Evolutionary conservation across 2,888 invertebrate genomes (phyloP).

Genomic region (Oscheius myriophilus): DNA sequence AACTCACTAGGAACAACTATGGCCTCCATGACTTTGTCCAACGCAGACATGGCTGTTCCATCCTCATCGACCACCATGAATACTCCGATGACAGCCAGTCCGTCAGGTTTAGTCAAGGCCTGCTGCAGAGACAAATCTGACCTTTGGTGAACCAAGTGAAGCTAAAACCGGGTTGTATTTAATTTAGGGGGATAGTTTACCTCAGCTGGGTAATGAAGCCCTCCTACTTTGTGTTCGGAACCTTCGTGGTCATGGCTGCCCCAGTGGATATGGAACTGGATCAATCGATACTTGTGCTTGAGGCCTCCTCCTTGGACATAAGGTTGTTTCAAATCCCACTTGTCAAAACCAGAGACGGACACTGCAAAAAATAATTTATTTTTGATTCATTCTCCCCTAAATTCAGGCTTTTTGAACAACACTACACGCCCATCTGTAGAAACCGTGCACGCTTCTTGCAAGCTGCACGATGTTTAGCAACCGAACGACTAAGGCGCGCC

Average conservation of each 20-base stretch:
- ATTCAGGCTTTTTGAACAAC: too few species aligned
- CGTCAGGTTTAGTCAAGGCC: constrained; percentile 55
- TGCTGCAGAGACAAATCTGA: constrained; percentile 55
- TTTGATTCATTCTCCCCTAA: too few species aligned
- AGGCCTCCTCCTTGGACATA: constrained; percentile 65
- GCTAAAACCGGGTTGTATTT: constrained; percentile 34
- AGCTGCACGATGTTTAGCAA: too few species aligned
- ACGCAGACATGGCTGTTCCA: constrained; percentile 43
- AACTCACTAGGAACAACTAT: constrained; percentile 13
- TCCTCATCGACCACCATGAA: constrained; percentile 59
- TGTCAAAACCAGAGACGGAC: constrained; percentile 57
- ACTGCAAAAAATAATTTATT: constrained; percentile 59
- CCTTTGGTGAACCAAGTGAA: constrained; percentile 66
- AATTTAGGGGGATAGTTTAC: constrained; percentile 34
- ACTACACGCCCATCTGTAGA: too few species aligned
- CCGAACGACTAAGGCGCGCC: too few species aligned
- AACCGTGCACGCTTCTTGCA: too few species aligned
- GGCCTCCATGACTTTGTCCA: constrained; percentile 36
- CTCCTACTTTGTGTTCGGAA: constrained; percentile 73
- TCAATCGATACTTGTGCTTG: constrained; percentile 69
- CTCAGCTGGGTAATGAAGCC: constrained; percentile 72
- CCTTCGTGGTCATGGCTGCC: constrained; percentile 71
- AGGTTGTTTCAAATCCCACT: constrained; percentile 61
- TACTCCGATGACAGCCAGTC: constrained; percentile 65
- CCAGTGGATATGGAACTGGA: constrained; percentile 75